These are phyloP conservation scores for Notolabrus celidotus DNA, from an alignment of 2,797 vertebrate species.

Conservation along the genomic window DNA sequence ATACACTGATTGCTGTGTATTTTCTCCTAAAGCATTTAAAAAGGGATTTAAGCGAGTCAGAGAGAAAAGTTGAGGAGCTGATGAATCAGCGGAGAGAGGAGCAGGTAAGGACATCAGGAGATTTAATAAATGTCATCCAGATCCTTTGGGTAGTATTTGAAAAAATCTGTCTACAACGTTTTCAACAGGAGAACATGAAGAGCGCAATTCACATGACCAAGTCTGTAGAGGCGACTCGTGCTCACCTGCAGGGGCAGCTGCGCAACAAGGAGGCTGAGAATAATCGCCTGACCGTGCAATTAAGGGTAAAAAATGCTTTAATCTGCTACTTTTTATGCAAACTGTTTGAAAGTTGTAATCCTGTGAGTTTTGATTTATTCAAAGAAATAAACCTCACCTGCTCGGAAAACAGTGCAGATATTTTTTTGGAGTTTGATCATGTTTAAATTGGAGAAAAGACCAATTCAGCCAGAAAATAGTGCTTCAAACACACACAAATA, in stretches of 20 bases:
- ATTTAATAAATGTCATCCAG: background rate
- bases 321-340: too few relatives aligned
- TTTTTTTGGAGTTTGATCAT: too few relatives aligned
- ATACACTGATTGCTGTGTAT: background rate
- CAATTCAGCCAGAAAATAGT: too few relatives aligned
- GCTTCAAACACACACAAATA: too few relatives aligned
- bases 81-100: constrained; percentile 80
- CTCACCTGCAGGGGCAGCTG: constrained; percentile 88
- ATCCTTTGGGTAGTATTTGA: background rate
- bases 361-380: too few relatives aligned
- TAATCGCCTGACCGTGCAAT: constrained; percentile 83
- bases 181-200: constrained; percentile 81
- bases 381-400: too few relatives aligned
- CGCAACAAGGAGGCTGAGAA: constrained; percentile 90
- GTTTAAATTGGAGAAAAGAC: too few relatives aligned
- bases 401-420: too few relatives aligned
- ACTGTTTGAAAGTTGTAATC: too few relatives aligned
- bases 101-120: constrained; percentile 78
- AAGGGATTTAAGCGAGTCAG: constrained; percentile 82
- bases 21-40: constrained; percentile 77
- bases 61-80: constrained; percentile 84
- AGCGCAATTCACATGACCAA: constrained; percentile 80
- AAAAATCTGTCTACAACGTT: background rate
- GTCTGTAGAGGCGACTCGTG: constrained; percentile 82
- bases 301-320: constrained; percentile 81